A percentile compares a stretch with the other conserved stretches of the same genome.
Evolutionary conservation across 2,888 invertebrate genomes (phyloP).

Genomic region (Isoperla grammatica): DNA sequence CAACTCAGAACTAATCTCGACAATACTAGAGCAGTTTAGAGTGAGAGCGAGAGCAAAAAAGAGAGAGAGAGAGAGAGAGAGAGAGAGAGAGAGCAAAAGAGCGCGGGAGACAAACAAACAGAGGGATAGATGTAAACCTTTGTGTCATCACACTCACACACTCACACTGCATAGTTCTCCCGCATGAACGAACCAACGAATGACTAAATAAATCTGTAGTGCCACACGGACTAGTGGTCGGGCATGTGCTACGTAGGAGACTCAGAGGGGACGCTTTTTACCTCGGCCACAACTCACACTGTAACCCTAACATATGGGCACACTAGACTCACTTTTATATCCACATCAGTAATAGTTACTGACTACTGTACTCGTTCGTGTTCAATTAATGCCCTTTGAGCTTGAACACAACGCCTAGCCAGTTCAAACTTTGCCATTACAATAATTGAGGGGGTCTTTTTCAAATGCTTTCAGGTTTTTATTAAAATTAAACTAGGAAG

Average conservation of each 20-base stretch:
- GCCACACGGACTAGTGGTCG: slow-evolving; percentile 15
- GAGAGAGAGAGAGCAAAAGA: slow-evolving; percentile 1
- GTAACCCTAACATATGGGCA: too few relatives aligned
- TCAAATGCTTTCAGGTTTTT: too few relatives aligned
- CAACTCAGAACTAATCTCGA: neutral
- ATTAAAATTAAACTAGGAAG: too few relatives aligned
- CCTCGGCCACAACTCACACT: neutral
- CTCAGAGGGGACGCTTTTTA: neutral
- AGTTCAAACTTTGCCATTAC: too few relatives aligned
- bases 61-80: neutral
- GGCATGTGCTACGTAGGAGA: slow-evolving; percentile 1
- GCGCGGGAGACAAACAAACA: too few relatives aligned
- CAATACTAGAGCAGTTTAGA: neutral
- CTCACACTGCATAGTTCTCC: neutral
- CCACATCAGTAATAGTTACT: too few relatives aligned
- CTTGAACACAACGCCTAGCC: too few relatives aligned
- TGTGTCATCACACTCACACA: slow-evolving; percentile 21
- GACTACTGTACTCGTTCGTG: too few relatives aligned
- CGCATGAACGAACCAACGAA: neutral
- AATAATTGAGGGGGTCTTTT: too few relatives aligned
- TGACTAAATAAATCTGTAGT: slow-evolving; percentile 23
- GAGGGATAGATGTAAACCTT: slow-evolving; percentile 10
- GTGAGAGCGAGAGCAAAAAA: neutral
- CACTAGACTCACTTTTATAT: too few relatives aligned
- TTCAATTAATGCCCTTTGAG: too few relatives aligned